A percentile compares a stretch with the other conserved stretches of the same genome.
Evolutionary conservation across 2,113 vertebrate genomes (phyloP).

Genomic region (Mus musculus): GRCm39 chr9:13975001-13975500

Average conservation of each 20-base stretch:
- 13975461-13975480: background rate
- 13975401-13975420: constrained; percentile 22
- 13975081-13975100: constrained; percentile 15
- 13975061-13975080: constrained; percentile 24
- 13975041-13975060: constrained; percentile 48
- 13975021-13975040: constrained; percentile 14
- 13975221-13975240: background rate
- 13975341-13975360: background rate
- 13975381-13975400: background rate
- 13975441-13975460: background rate
- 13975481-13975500: background rate
- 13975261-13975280: too few species aligned
- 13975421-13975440: background rate
- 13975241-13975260: background rate
- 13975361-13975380: background rate
- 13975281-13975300: background rate
- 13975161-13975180: background rate
- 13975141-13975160: background rate
- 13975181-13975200: background rate
- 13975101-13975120: background rate
- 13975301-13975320: background rate
- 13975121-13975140: background rate
- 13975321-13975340: background rate
- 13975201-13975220: background rate
- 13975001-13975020: constrained; percentile 42